Evolutionary conservation across 2,113 vertebrate genomes (phyloP).

Genomic region (Syngnathus floridae): DNA sequence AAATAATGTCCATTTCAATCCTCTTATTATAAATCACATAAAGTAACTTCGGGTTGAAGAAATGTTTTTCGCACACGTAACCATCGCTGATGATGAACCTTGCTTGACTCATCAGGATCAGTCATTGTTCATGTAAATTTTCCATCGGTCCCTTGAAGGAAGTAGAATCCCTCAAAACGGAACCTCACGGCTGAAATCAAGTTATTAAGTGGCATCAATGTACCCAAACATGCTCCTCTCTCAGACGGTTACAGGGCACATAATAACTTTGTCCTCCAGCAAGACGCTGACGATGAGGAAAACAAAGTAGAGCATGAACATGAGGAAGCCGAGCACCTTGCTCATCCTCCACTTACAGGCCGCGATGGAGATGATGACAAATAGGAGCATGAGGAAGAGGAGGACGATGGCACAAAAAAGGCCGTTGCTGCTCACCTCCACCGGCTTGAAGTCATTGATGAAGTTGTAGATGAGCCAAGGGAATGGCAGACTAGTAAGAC

Average conservation of each 20-base stretch:
- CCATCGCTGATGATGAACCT: conserved; percentile 11
- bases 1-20: conserved; percentile 13
- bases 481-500: conserved; percentile 61
- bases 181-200: conserved; percentile 17
- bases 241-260: conserved; percentile 66
- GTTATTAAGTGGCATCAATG: conserved; percentile 10
- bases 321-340: conserved; percentile 63
- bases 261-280: conserved; percentile 72
- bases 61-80: conserved; percentile 7
- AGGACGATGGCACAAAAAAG: conserved; percentile 76
- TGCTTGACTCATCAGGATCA: neutral
- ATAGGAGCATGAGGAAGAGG: conserved; percentile 75
- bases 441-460: conserved; percentile 54
- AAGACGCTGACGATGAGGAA: conserved; percentile 72
- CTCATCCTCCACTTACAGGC: conserved; percentile 72
- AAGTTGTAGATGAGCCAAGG: conserved; percentile 67
- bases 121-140: neutral
- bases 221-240: neutral
- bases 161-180: conserved; percentile 10
- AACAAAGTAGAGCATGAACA: conserved; percentile 74
- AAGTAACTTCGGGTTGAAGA: conserved; percentile 1
- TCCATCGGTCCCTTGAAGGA: conserved; percentile 13
- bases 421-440: conserved; percentile 72
- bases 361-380: conserved; percentile 72
- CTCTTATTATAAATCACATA: neutral